Conservation (phyloP, 2,888 invertebrate species). For the Halictus ligatus region DNA sequence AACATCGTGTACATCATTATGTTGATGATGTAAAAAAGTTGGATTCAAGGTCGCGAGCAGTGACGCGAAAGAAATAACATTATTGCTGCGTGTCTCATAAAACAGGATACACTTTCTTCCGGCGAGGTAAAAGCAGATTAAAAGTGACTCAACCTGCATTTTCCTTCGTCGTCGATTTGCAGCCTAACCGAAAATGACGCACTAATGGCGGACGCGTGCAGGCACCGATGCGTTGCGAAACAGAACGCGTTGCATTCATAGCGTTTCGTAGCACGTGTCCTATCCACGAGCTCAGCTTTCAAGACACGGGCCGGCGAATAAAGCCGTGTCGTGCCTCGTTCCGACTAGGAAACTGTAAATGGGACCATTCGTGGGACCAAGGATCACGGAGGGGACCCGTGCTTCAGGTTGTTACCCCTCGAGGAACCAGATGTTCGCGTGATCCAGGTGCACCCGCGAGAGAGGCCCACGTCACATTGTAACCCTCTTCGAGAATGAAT, state of each 20-base stretch:
- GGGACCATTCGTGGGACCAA: conserved; percentile 8
- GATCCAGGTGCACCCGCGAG: conserved; percentile 61
- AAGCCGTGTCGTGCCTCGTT: conserved; percentile 22
- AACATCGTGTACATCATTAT: no score
- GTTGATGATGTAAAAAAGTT: background rate
- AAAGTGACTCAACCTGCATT: conserved; percentile 10
- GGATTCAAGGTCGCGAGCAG: background rate
- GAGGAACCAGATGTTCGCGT: conserved; percentile 59
- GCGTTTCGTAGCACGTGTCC: conserved; percentile 67
- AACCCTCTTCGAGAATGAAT: conserved; percentile 60
- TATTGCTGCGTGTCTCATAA: background rate
- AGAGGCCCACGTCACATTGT: conserved; percentile 48
- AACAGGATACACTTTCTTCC: conserved; percentile 6
- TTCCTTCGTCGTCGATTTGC: conserved; percentile 6
- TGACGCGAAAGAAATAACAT: background rate
- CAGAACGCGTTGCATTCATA: conserved; percentile 66
- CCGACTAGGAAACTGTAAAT: conserved; percentile 35
- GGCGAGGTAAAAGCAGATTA: background rate
- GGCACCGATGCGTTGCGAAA: conserved; percentile 64
- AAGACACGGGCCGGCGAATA: conserved; percentile 38
- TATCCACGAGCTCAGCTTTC: conserved; percentile 49
- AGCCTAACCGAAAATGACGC: conserved; percentile 28
- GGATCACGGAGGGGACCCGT: conserved; percentile 25
- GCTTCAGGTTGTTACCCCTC: conserved; percentile 53
- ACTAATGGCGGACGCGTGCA: conserved; percentile 25